Percentiles rank a stretch among this genome's conserved stretches.
phyloP scores from a whole-genome alignment of 2,797 vertebrate genomes.

The Microctenopoma lineatum region DNA sequence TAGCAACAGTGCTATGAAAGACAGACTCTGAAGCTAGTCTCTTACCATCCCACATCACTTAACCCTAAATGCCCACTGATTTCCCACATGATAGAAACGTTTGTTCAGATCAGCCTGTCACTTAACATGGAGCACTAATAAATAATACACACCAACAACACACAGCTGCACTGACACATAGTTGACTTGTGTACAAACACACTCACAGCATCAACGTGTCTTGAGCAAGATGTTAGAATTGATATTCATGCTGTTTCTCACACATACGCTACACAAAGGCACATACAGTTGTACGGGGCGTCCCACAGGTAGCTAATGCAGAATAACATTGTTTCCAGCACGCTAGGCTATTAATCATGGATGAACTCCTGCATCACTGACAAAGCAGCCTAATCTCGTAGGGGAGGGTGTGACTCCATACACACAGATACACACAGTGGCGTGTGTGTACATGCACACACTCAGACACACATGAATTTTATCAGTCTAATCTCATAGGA shows the following conservation, averaged over 20 bases:
- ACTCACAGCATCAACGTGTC: constrained; percentile 50
- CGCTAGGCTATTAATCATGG: constrained; percentile 85
- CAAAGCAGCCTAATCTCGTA: constrained; percentile 85
- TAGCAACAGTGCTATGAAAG: constrained; percentile 17
- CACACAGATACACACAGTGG: constrained; percentile 40
- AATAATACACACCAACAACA: constrained; percentile 55
- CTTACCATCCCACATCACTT: constrained; percentile 20
- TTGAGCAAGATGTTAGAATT: constrained; percentile 58
- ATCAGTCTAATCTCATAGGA: constrained; percentile 79
- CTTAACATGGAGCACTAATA: constrained; percentile 33
- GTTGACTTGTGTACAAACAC: constrained; percentile 48
- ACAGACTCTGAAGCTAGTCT: constrained; percentile 6
- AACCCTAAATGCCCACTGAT: constrained; percentile 26
- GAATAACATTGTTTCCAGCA: constrained; percentile 84
- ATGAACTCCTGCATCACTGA: constrained; percentile 87
- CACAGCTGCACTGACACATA: constrained; percentile 33
- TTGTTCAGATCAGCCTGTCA: constrained; percentile 28
- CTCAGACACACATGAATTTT: constrained; percentile 66
- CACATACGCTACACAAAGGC: constrained; percentile 40
- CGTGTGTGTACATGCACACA: constrained; percentile 56
- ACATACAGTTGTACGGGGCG: constrained; percentile 48
- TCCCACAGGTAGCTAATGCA: constrained; percentile 84
- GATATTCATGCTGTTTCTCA: constrained; percentile 56
- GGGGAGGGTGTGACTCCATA: constrained; percentile 64
- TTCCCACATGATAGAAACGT: constrained; percentile 30